A percentile compares a stretch with the other conserved stretches of the same genome.
Evolutionary conservation across 2,888 invertebrate genomes (phyloP).

Genomic region (Eubasilissa splendida): DNA sequence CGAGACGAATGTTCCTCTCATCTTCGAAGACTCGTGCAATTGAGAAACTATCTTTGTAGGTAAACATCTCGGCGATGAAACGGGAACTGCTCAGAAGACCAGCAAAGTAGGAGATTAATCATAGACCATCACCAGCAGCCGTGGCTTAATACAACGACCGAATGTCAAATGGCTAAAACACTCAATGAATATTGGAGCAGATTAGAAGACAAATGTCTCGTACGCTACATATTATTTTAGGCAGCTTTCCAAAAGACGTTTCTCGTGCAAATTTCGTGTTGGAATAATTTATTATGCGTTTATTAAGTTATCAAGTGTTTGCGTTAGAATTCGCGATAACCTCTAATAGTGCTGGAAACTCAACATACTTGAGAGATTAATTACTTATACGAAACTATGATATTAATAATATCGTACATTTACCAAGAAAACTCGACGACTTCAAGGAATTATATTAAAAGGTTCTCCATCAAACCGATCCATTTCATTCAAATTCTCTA

Average conservation of each 20-base stretch:
- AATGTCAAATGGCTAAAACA: constrained; percentile 21
- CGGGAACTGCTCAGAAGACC: background rate
- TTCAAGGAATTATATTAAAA: background rate
- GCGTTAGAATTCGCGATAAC: constrained; percentile 4
- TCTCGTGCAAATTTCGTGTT: background rate
- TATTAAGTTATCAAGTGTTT: constrained; percentile 23
- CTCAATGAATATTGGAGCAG: constrained; percentile 29
- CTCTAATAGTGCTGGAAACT: too few relatives aligned
- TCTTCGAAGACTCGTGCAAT: constrained; percentile 6
- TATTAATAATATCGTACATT: background rate
- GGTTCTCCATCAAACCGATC: constrained; percentile 8
- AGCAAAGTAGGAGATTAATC: constrained; percentile 22
- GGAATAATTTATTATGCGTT: constrained; percentile 14
- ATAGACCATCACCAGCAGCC: constrained; percentile 10
- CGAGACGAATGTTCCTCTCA: constrained; percentile 23
- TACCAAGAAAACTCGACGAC: background rate
- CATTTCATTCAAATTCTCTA: background rate
- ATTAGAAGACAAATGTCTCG: constrained; percentile 31
- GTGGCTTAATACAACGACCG: background rate
- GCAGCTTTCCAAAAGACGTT: constrained; percentile 25
- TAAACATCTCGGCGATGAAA: constrained; percentile 27
- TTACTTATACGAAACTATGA: too few relatives aligned
- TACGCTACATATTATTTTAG: constrained; percentile 13
- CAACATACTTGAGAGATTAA: too few relatives aligned
- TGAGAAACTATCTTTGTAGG: constrained; percentile 27